Evolutionary conservation across 2,888 invertebrate species (phyloP).

Genomic region (Lottia gigantea): DNA sequence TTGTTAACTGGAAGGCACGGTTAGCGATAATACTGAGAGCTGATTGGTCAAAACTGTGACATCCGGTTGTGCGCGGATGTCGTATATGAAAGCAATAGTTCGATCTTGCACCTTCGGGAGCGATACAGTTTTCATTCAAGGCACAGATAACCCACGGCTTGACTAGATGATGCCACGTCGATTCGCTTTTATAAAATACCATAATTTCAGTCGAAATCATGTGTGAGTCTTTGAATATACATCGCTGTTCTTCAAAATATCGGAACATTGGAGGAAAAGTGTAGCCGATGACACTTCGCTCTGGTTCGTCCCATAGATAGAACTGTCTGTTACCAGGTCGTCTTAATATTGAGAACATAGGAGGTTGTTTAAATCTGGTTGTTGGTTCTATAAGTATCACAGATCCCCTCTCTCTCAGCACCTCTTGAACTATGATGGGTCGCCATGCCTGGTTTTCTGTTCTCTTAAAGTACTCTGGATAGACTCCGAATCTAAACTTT

Average conservation of each 20-base stretch:
- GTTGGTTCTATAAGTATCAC: slow-evolving; percentile 48
- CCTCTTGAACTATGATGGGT: slow-evolving; percentile 49
- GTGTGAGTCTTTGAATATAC: slow-evolving; percentile 43
- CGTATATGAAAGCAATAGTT: slow-evolving; percentile 51
- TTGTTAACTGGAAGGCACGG: slow-evolving; percentile 43
- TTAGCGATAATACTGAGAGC: slow-evolving; percentile 52
- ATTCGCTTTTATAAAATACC: slow-evolving; percentile 49
- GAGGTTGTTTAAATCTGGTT: slow-evolving; percentile 38
- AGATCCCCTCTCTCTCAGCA: slow-evolving; percentile 52
- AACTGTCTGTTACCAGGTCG: slow-evolving; percentile 43
- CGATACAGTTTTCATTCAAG: slow-evolving; percentile 47
- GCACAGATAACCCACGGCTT: slow-evolving; percentile 58
- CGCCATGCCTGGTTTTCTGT: slow-evolving; percentile 46
- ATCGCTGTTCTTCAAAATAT: slow-evolving; percentile 47
- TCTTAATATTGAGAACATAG: slow-evolving; percentile 43
- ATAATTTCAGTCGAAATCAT: slow-evolving; percentile 46
- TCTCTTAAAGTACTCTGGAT: slow-evolving; percentile 48
- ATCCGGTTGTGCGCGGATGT: slow-evolving; percentile 52
- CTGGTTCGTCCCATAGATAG: slow-evolving; percentile 46
- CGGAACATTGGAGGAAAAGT: slow-evolving; percentile 48
- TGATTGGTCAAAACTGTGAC: slow-evolving; percentile 57
- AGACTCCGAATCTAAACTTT: slow-evolving; percentile 37
- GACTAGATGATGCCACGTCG: slow-evolving; percentile 48
- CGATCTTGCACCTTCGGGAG: slow-evolving; percentile 40
- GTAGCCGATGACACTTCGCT: slow-evolving; percentile 40